Evolutionary conservation across 2,888 invertebrate genomes (phyloP).

Genomic region (Phalangium opilio): DNA sequence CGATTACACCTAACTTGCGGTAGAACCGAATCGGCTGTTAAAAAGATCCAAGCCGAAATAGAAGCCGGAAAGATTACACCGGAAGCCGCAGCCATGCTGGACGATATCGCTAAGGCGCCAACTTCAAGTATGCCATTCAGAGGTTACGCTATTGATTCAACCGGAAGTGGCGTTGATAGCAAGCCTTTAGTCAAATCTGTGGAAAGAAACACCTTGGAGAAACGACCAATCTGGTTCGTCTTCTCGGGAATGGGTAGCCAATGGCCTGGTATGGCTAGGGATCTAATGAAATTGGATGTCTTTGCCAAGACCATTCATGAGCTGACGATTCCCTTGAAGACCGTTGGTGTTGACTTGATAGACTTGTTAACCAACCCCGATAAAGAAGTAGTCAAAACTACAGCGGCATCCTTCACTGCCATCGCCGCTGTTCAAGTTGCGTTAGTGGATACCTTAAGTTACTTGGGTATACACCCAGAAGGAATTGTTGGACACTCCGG

Average conservation of each 20-base stretch:
- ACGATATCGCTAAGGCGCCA: slow-evolving; percentile 51
- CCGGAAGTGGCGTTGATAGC: slow-evolving; percentile 26
- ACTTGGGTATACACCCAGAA: slow-evolving; percentile 64
- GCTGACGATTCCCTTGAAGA: slow-evolving; percentile 57
- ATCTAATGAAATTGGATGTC: slow-evolving; percentile 61
- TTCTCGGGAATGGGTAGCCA: slow-evolving; percentile 98
- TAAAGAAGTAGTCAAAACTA: slow-evolving; percentile 63
- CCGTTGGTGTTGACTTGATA: slow-evolving; percentile 67
- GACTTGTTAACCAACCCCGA: slow-evolving; percentile 59
- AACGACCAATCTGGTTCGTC: slow-evolving; percentile 79
- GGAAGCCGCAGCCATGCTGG: slow-evolving; percentile 59
- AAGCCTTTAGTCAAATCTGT: slow-evolving; percentile 17
- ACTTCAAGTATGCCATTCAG: slow-evolving; percentile 61
- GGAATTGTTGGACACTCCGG: slow-evolving; percentile 94
- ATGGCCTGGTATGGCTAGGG: slow-evolving; percentile 89
- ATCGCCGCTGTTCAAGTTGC: slow-evolving; percentile 95
- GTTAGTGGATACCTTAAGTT: slow-evolving; percentile 67
- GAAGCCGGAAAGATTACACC: slow-evolving; percentile 27
- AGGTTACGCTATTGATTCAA: slow-evolving; percentile 60
- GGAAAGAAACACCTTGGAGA: slow-evolving; percentile 32
- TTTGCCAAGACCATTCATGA: slow-evolving; percentile 63
- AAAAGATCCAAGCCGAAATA: slow-evolving; percentile 38
- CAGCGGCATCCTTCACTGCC: slow-evolving; percentile 67
- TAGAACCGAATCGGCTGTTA: slow-evolving; percentile 63
- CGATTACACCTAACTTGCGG: slow-evolving; percentile 64